Evolutionary conservation across 1,140 invertebrate genomes (phyloP).

Genomic region (Helicoverpa zea): DNA sequence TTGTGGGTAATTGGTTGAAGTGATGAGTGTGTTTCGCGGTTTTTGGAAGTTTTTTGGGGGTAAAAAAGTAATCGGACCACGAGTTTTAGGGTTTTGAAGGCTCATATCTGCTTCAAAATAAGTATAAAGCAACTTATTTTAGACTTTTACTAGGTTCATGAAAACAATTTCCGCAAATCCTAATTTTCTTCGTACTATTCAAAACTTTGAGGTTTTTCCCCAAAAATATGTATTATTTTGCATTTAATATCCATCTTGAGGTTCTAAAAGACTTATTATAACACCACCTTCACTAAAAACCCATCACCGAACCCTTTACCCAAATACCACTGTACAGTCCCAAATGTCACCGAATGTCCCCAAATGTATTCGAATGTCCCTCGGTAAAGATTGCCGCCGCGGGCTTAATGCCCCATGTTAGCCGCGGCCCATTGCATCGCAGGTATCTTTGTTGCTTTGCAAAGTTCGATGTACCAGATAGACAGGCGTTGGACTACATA

Average conservation of each 20-base stretch:
- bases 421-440: constrained; percentile 67
- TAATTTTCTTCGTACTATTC: too few relatives aligned
- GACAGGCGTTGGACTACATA: neutral
- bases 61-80: too few relatives aligned
- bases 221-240: too few relatives aligned
- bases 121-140: too few relatives aligned
- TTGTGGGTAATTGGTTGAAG: constrained; percentile 18
- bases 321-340: constrained; percentile 65
- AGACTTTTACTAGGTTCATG: too few relatives aligned
- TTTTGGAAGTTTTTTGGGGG: neutral
- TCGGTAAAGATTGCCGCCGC: constrained; percentile 63
- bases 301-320: constrained; percentile 68
- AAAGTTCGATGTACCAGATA: constrained; percentile 25
- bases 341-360: constrained; percentile 61
- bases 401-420: constrained; percentile 69
- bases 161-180: too few relatives aligned
- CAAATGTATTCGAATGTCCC: constrained; percentile 68
- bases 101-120: too few relatives aligned
- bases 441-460: constrained; percentile 50
- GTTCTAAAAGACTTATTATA: too few relatives aligned
- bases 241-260: neutral
- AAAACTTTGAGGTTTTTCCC: too few relatives aligned
- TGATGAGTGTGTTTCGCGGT: constrained; percentile 15
- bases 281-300: too few relatives aligned
- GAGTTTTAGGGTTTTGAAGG: too few relatives aligned